Conservation (phyloP, 2,113 vertebrate genomes). For the Anguilla rostrata region DNA sequence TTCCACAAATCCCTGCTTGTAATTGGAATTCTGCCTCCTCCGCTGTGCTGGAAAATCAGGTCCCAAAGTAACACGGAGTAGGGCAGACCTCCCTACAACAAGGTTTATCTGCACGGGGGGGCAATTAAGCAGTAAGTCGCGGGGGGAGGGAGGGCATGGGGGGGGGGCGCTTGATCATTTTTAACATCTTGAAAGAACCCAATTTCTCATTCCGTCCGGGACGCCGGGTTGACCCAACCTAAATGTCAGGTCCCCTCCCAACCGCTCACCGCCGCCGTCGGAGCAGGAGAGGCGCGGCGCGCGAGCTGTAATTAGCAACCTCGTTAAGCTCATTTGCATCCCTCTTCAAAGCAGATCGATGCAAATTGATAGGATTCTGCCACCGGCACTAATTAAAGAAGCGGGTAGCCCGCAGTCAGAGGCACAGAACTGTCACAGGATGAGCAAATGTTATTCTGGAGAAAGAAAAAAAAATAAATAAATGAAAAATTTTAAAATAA, state of each 20-base stretch:
- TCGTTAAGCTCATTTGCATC: constrained; percentile 74
- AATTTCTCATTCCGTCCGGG: neutral
- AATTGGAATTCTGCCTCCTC: neutral
- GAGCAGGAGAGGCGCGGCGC: constrained; percentile 48
- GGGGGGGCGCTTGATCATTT: neutral
- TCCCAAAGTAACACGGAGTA: neutral
- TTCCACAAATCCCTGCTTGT: neutral
- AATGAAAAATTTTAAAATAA: constrained; percentile 35
- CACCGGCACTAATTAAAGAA: constrained; percentile 59
- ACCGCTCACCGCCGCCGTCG: constrained; percentile 9
- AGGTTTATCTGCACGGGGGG: neutral
- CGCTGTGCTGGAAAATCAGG: neutral
- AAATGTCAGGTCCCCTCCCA: constrained; percentile 6
- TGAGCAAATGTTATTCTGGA: constrained; percentile 40
- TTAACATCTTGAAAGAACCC: neutral
- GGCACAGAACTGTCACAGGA: constrained; percentile 37
- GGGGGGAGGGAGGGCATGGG: too few relatives aligned
- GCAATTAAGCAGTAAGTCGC: neutral
- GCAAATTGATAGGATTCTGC: constrained; percentile 70
- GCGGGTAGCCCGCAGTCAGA: constrained; percentile 37
- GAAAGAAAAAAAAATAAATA: too few relatives aligned
- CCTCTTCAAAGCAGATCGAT: constrained; percentile 72
- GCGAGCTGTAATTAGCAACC: constrained; percentile 65
- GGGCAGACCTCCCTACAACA: neutral
- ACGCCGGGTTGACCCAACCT: neutral